Evolutionary conservation across 1,140 invertebrate genomes (phyloP).

Genomic region (Apocrypta bakeri): DNA sequence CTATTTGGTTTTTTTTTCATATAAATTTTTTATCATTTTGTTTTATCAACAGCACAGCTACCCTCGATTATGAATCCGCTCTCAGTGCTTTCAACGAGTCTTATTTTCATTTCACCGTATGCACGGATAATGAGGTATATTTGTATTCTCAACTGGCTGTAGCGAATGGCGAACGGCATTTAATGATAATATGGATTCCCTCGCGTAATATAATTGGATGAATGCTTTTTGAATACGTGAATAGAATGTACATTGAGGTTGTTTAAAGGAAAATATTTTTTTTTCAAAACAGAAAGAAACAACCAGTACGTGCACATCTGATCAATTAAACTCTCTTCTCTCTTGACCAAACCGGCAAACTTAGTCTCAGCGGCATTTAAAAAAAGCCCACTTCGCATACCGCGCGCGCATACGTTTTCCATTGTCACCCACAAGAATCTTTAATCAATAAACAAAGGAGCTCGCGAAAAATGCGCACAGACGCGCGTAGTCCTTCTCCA

Average conservation of each 20-base stretch:
- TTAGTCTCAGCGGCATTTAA: too few species aligned
- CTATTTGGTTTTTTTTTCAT: not conserved
- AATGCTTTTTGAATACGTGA: too few species aligned
- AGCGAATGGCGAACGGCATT: too few species aligned
- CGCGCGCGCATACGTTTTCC: not conserved
- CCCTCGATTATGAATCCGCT: not conserved
- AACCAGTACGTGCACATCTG: not conserved
- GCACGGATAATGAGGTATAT: not conserved
- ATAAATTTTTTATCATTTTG: not conserved
- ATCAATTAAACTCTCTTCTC: not conserved
- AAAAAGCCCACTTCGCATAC: not conserved
- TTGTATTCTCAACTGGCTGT: not conserved
- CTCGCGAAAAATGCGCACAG: not conserved
- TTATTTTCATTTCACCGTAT: not conserved
- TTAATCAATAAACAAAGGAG: slow-evolving; percentile 30
- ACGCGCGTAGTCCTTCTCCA: not conserved
- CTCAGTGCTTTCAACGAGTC: not conserved
- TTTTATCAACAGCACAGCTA: not conserved
- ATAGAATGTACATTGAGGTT: too few species aligned
- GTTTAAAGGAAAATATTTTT: not conserved
- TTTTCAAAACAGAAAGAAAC: too few species aligned
- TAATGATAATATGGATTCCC: too few species aligned
- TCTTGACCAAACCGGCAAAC: not conserved
- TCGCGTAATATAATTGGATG: too few species aligned
- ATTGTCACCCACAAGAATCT: not conserved